Conservation (phyloP, 2,797 vertebrate species). For the Simalia tracyae region DNA sequence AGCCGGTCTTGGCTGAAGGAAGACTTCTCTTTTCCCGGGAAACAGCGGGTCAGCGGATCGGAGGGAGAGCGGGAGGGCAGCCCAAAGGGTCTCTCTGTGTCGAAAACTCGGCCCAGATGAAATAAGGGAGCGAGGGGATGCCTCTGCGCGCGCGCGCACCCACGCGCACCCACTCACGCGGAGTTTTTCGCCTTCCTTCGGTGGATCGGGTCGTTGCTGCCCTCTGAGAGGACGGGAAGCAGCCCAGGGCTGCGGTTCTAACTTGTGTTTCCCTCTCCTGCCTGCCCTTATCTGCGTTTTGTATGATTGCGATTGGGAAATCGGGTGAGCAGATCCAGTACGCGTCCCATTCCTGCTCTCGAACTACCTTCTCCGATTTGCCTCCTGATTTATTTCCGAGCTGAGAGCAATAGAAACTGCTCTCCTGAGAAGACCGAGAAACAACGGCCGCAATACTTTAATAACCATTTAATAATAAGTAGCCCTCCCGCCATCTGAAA, state of each 20-base stretch:
- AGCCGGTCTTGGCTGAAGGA: not conserved
- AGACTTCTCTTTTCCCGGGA: slow-evolving; percentile 21
- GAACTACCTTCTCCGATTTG: not conserved
- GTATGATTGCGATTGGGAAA: slow-evolving; percentile 43
- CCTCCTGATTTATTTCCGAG: slow-evolving; percentile 25
- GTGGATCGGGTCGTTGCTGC: slow-evolving; percentile 40
- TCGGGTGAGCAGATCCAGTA: slow-evolving; percentile 13
- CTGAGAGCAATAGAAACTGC: not conserved
- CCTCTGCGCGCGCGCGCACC: not conserved
- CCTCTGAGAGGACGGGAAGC: slow-evolving; percentile 36
- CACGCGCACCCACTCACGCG: not conserved
- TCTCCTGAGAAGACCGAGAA: not conserved
- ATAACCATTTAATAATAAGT: not conserved
- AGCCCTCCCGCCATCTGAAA: no score
- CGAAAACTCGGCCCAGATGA: slow-evolving; percentile 64
- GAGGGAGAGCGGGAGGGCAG: slow-evolving; percentile 15
- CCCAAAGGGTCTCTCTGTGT: slow-evolving; percentile 53
- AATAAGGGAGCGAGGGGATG: slow-evolving; percentile 52
- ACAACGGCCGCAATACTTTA: not conserved
- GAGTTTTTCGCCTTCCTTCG: not conserved
- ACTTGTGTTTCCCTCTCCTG: not conserved
- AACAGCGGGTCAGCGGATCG: slow-evolving; percentile 1
- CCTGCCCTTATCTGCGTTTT: not conserved
- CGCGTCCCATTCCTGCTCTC: not conserved
- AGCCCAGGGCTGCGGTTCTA: slow-evolving; percentile 42